Evolutionary conservation across 2,797 vertebrate species (phyloP), one percentile per base, ranked within the genome.

Genomic region (Crocodylus rhombifer): DNA sequence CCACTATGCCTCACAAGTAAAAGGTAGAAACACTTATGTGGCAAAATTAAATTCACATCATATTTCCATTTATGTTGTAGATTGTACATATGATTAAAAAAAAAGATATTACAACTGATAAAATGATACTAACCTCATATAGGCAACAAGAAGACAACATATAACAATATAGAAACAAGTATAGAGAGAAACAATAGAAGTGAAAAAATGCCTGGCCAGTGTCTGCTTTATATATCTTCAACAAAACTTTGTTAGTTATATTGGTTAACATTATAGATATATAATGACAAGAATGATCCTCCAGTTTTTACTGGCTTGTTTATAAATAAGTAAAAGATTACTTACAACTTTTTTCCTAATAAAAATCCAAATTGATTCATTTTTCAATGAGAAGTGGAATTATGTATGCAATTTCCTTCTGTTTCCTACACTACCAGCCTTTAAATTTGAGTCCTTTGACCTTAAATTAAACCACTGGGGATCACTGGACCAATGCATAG

Each of bases 281-380:
- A 74, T 2, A 64, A 25, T 15, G 65, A 65, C 65, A 25, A 84
- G 56, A 57, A 86, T 28, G 14, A 69, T 23, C n/a, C 21, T 89
- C 92, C 36, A 57, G n/a, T 67, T 86, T 93, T 94, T 64, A 89
- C 23, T 69, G 62, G 30, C 9, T 76, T 87, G 69, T 83, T 88
- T 12, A 21, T 82, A 94, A 77, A 84, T 11, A 28, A 84, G 13
- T 6, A 85, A n/a, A 63, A 7, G 78, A 74, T 84, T 89, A 88
- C 69, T 28, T 75, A 75, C 28, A 30, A 23, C 90, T 21, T 80
- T 90, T 61, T 71, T 57, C 7, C 14, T 20, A 14, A 81, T 88
- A 87, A 91, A 84, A 80, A 9, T 9, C 79, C 84, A 16, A 14
- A 11, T 57, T 93, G 14, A 5, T 88, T 16, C 36, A 17, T 26